These are phyloP conservation scores for Climacteris rufus DNA, from an alignment of 2,113 vertebrate genomes.

Conservation along the genomic window DNA sequence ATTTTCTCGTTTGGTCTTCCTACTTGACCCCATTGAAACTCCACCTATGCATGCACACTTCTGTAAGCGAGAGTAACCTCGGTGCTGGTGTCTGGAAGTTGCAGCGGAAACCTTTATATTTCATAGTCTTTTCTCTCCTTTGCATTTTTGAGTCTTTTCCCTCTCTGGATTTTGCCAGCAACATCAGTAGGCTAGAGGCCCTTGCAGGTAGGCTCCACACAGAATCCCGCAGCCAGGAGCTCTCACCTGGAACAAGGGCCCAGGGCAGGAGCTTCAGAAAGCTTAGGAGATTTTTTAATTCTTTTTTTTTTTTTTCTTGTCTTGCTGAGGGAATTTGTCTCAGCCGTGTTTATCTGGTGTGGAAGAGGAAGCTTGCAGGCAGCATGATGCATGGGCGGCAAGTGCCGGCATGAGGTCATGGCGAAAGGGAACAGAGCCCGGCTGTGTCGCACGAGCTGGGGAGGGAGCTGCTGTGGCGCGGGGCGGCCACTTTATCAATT, in stretches of 20 bases:
- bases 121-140: not conserved
- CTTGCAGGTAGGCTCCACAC: not conserved
- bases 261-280: not conserved
- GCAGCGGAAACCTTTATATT: not conserved
- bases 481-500: conserved; percentile 73
- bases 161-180: not conserved
- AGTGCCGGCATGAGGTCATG: conserved; percentile 72
- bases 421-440: conserved; percentile 65
- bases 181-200: not conserved
- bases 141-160: not conserved
- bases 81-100: not conserved
- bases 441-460: conserved; percentile 57
- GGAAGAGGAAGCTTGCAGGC: conserved; percentile 70
- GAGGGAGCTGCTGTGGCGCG: conserved; percentile 19
- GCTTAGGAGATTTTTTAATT: not conserved
- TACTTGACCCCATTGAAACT: not conserved
- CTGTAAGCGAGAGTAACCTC: not conserved
- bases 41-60: accelerated
- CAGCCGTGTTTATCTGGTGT: conserved; percentile 65
- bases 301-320: not conserved
- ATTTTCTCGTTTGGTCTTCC: not conserved
- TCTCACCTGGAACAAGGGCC: not conserved
- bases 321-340: conserved; percentile 31
- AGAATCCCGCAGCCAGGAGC: not conserved
- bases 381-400: conserved; percentile 61